Evolutionary conservation across 1,140 invertebrate species (phyloP), one percentile per base, ranked within the genome.

Genomic region (Stegodyphus dumicola): DNA sequence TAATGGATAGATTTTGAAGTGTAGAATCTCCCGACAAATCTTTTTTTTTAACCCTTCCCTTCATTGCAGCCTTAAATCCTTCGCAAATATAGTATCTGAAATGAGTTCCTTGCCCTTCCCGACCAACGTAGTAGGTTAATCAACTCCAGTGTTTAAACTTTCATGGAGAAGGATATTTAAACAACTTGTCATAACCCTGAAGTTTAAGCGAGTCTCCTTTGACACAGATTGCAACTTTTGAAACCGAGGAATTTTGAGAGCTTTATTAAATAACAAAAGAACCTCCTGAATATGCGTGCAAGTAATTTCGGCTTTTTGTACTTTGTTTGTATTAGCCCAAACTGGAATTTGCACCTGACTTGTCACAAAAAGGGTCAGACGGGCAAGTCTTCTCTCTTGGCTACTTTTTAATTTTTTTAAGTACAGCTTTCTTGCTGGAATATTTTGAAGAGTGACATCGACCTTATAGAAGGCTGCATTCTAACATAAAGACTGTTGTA

Each of bases 241-340:
- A 70, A 85, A 85, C 73, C 74, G 74, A 17, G 81, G 81, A 85
- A 85, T 85, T 85, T 85, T 85, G 81, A 85, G 81, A 85, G 81
- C 81, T 74, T 85, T 85, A 85, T 85, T 85, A 85, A 85, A 85
- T 85, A 85, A 85, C 81, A 85, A 85, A 85, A 85, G 79, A 70
- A 15, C 65, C 81, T 77, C 51, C 81, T 85, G 81, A 76, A 85
- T 85, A 85, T 85, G 74, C 81, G 60, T 17, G 54, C 54, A n/a
- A 74, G 70, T 73, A 74, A 81, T 74, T 81, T 81, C 51, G 48
- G 54, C 52, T 48, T 60, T 17, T 69, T 77, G 6, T 77, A 52
- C 74, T 49, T 66, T 75, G 80, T 75, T 83, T 83, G 81, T 75
- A 85, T 66, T 76, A 85, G 81, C 73, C 52, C 33, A 83, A 85